Percentiles rank a stretch among this genome's conserved stretches.
Evolutionary conservation across 1,140 invertebrate genomes (phyloP).

Genomic region (Battus philenor): DNA sequence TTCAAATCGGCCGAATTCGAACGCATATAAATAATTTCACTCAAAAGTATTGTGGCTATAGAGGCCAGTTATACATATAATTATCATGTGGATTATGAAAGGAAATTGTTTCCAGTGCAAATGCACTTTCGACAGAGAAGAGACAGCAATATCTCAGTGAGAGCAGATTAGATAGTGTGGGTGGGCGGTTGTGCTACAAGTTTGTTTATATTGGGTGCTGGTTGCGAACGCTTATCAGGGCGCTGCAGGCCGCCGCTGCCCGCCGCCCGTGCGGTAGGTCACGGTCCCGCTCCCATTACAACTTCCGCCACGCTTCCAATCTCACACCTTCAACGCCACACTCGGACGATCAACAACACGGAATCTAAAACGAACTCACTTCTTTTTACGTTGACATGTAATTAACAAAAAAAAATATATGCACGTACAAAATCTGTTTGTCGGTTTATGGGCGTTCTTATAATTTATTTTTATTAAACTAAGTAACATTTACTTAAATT

Average conservation of each 20-base stretch:
- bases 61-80: too few species aligned
- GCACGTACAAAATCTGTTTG: too few species aligned
- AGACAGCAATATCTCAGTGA: background rate
- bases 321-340: constrained; percentile 9
- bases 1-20: too few species aligned
- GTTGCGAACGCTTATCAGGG: constrained; percentile 28
- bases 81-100: too few species aligned
- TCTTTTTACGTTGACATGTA: too few species aligned
- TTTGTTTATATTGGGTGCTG: constrained; percentile 21
- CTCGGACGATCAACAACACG: background rate
- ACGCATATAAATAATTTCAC: too few species aligned
- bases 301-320: constrained; percentile 13
- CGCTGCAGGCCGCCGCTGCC: constrained; percentile 18
- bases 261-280: constrained; percentile 46
- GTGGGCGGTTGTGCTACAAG: constrained; percentile 17
- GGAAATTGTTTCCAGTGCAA: too few species aligned
- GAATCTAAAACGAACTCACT: constrained; percentile 10
- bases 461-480: too few species aligned
- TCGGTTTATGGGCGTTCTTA: too few species aligned
- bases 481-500: too few species aligned
- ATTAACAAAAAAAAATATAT: too few species aligned
- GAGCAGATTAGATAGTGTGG: constrained; percentile 11
- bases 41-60: too few species aligned
- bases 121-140: constrained; percentile 3
- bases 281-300: constrained; percentile 34